A percentile compares a stretch with the other conserved stretches of the same genome.
Evolutionary conservation across 2,113 vertebrate species (phyloP).

Genomic region (Steatornis caripensis): DNA sequence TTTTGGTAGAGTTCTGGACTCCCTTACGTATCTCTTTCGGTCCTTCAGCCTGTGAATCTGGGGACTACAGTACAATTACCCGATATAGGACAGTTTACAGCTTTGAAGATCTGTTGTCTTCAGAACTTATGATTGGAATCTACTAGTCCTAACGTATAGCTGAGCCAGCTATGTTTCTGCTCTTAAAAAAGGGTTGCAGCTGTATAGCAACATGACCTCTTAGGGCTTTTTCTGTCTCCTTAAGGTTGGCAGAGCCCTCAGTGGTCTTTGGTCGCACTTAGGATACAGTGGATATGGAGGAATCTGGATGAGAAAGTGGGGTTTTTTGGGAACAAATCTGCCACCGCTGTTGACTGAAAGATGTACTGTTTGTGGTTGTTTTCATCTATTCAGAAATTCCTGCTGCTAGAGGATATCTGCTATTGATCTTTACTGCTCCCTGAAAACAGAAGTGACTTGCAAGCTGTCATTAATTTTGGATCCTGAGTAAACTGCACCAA

Average conservation of each 20-base stretch:
- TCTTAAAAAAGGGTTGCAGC: neutral
- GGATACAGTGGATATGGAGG: neutral
- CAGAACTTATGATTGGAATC: neutral
- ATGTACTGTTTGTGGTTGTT: neutral
- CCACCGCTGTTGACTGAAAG: neutral
- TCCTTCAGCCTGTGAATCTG: neutral
- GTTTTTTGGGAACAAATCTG: neutral
- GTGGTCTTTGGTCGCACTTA: neutral
- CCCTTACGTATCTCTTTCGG: neutral
- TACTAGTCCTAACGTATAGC: neutral
- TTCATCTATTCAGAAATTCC: neutral
- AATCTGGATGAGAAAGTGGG: neutral
- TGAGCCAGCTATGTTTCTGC: neutral
- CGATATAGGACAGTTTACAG: neutral
- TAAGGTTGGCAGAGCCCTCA: neutral
- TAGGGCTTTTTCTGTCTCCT: neutral
- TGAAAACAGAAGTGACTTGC: neutral
- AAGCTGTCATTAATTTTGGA: slow-evolving; percentile 21
- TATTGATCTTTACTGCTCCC: neutral
- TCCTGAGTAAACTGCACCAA: neutral
- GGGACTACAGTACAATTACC: neutral
- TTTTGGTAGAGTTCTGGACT: neutral
- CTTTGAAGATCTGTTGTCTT: neutral
- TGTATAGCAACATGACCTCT: neutral
- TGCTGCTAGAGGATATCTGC: neutral